phyloP scores from a whole-genome alignment of 2,888 invertebrate genomes.

The Tiliacea aurago region DNA sequence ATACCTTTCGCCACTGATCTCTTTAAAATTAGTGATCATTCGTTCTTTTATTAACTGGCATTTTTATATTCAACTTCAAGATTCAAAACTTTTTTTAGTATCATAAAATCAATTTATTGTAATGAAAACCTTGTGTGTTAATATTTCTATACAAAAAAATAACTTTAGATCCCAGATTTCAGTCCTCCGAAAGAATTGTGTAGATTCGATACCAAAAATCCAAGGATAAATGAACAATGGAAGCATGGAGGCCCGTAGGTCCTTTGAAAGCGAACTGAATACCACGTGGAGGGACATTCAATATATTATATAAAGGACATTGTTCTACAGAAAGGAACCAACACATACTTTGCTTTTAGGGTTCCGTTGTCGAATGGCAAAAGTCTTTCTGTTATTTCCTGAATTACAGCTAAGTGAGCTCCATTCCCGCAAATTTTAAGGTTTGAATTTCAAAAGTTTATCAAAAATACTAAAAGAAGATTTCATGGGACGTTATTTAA shows the following conservation, averaged over 20 bases:
- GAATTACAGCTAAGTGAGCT: slow-evolving; percentile 13
- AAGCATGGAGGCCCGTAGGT: slow-evolving; percentile 38
- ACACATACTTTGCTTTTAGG: slow-evolving; percentile 57
- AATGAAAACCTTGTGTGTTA: background rate
- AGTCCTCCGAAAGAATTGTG: slow-evolving; percentile 16
- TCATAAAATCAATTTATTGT: background rate
- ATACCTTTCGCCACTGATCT: background rate
- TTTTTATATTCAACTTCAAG: background rate
- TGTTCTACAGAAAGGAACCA: slow-evolving; percentile 69
- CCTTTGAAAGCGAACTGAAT: slow-evolving; percentile 71
- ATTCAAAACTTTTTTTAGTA: background rate
- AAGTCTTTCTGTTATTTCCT: slow-evolving; percentile 27
- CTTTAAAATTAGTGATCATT: background rate
- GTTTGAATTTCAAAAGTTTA: slow-evolving; percentile 37
- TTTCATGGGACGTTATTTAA: background rate
- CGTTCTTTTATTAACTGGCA: background rate
- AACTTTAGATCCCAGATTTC: slow-evolving; percentile 1
- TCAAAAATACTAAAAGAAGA: slow-evolving; percentile 1
- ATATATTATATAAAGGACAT: slow-evolving; percentile 71
- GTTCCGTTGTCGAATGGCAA: slow-evolving; percentile 25
- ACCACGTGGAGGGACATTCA: slow-evolving; percentile 50
- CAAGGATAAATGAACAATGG: slow-evolving; percentile 73
- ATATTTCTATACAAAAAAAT: background rate
- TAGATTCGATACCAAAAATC: slow-evolving; percentile 66
- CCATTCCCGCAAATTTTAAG: slow-evolving; percentile 19